A percentile compares a stretch with the other conserved stretches of the same genome.
phyloP scores from a whole-genome alignment of 2,113 vertebrate genomes.

The Gallinago media region DNA sequence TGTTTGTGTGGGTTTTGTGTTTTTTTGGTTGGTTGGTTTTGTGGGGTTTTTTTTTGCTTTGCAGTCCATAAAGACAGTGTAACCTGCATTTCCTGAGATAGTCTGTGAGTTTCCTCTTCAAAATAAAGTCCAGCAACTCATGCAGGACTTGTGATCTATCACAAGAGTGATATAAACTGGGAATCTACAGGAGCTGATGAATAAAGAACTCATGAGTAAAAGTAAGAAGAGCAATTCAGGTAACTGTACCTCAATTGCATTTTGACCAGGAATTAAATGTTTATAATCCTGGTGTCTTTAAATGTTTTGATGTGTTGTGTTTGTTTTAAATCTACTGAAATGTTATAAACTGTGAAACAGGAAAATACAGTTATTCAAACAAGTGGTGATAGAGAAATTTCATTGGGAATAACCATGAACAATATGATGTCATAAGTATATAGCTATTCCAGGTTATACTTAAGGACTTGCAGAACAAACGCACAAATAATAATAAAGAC shows the following conservation, averaged over 20 bases:
- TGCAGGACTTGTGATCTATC: not conserved
- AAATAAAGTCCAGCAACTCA: too few relatives aligned
- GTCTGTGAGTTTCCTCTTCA: not conserved
- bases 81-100: not conserved
- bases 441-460: not conserved
- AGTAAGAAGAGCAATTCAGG: not conserved
- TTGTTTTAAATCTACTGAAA: not conserved
- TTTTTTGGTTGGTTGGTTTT: too few relatives aligned
- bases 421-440: not conserved
- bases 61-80: not conserved
- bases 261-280: not conserved
- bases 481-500: not conserved
- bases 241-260: not conserved
- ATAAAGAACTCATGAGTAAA: not conserved
- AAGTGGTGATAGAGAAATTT: not conserved
- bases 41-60: not conserved
- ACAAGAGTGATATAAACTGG: not conserved
- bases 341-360: not conserved
- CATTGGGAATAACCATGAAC: not conserved
- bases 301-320: not conserved
- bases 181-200: not conserved
- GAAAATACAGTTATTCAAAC: not conserved
- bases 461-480: not conserved
- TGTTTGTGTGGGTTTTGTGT: too few relatives aligned
- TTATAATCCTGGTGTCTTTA: not conserved